Conservation (phyloP, 2,888 invertebrate genomes). For the Taenaris catops region DNA sequence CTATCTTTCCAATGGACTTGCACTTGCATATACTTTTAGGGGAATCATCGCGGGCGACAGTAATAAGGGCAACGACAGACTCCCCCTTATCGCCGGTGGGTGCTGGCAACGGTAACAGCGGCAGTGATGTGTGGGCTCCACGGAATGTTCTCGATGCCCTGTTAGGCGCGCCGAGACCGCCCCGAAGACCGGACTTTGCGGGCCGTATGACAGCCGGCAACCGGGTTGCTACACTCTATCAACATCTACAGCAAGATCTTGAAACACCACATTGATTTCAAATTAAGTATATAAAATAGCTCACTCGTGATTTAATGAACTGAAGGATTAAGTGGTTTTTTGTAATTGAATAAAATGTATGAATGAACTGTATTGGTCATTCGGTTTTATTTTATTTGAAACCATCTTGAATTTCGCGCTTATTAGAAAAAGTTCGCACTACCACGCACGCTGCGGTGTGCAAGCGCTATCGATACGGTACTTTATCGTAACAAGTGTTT, state of each 20-base stretch:
- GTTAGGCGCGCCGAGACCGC: constrained; percentile 70
- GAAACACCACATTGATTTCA: constrained; percentile 51
- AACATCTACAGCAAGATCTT: constrained; percentile 80
- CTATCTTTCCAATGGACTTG: too few relatives aligned
- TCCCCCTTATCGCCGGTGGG: constrained; percentile 92
- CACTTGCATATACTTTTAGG: too few relatives aligned
- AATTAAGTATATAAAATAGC: too few relatives aligned
- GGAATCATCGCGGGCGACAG: constrained; percentile 59
- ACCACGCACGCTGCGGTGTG: too few relatives aligned
- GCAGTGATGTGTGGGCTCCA: constrained; percentile 59
- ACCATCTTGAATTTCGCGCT: too few relatives aligned
- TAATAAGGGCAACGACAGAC: constrained; percentile 87
- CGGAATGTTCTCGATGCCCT: constrained; percentile 77
- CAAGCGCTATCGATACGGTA: too few relatives aligned
- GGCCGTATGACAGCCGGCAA: constrained; percentile 83
- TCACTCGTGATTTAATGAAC: background rate
- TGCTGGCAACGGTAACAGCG: constrained; percentile 44
- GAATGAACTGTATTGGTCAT: too few relatives aligned
- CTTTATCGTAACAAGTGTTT: too few relatives aligned
- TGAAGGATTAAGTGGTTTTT: too few relatives aligned
- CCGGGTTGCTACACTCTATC: constrained; percentile 86
- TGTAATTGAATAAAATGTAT: too few relatives aligned
- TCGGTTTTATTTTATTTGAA: too few relatives aligned
- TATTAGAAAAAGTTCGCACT: too few relatives aligned
- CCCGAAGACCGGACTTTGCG: constrained; percentile 79